A percentile compares a stretch with the other conserved stretches of the same genome.
These are phyloP conservation scores for Diuraphis noxia DNA, from an alignment of 1,140 invertebrate genomes.

Conservation along the genomic window DNA sequence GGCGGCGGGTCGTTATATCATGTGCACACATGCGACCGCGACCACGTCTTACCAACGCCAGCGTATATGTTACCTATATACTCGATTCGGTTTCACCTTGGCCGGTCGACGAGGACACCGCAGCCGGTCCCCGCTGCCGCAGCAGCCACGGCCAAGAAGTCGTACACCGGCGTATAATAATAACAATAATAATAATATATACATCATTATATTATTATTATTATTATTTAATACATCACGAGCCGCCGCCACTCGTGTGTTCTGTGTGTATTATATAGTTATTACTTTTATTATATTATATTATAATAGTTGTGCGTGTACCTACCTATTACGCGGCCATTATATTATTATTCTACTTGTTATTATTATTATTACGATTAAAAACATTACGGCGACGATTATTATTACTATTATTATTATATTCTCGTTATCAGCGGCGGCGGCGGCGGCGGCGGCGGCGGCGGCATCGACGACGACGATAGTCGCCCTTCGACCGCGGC, in stretches of 20 bases:
- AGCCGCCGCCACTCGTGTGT: neutral
- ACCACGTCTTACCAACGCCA: neutral
- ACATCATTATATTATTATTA: constrained; percentile 27
- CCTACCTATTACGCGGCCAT: constrained; percentile 12
- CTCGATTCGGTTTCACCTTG: neutral
- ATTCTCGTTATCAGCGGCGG: neutral
- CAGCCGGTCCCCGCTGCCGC: neutral
- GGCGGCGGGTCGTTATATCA: neutral
- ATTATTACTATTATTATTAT: constrained; percentile 23
- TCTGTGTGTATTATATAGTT: neutral
- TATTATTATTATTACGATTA: constrained; percentile 12
- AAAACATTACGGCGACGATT: neutral
- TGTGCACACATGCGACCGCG: neutral
- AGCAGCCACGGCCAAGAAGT: constrained; percentile 12
- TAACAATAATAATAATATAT: neutral
- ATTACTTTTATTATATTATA: neutral
- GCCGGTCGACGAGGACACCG: constrained; percentile 3
- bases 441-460: neutral
- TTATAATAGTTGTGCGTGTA: neutral
- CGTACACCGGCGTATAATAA: neutral
- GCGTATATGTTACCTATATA: neutral
- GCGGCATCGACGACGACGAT: neutral
- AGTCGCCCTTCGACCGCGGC: constrained; percentile 1
- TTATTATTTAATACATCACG: constrained; percentile 4
- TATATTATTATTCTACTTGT: neutral